These are phyloP conservation scores for Podarcis cretensis DNA, from an alignment of 2,113 vertebrate genomes.

Conservation along the genomic window DNA sequence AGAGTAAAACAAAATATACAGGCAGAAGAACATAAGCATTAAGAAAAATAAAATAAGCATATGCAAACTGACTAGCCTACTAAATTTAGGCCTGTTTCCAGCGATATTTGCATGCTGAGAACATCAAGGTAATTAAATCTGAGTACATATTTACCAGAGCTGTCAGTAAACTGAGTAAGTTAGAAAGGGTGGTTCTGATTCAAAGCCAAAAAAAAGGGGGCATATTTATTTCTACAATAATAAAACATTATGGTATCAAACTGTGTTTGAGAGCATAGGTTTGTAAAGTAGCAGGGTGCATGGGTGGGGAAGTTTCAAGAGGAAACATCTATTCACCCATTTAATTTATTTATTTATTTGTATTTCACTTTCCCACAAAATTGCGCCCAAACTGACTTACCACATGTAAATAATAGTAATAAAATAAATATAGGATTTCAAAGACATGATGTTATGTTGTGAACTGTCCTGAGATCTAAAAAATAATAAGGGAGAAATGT, in stretches of 20 bases:
- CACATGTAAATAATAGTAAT: no score
- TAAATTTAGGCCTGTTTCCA: background rate
- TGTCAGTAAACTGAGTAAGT: background rate
- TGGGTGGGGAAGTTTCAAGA: background rate
- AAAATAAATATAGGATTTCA: no score
- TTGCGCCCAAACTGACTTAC: no score
- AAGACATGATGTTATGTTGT: no score
- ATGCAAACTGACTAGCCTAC: background rate
- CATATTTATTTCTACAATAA: background rate
- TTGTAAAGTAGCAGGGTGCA: background rate
- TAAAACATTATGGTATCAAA: background rate
- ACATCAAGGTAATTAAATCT: slow-evolving; percentile 10
- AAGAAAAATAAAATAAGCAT: background rate
- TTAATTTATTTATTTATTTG: no score
- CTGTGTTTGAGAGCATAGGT: background rate
- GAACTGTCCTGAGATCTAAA: no score
- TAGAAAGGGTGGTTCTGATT: background rate
- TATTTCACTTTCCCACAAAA: no score
- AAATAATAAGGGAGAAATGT: no score
- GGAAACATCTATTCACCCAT: no score
- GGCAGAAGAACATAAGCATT: background rate
- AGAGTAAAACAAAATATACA: background rate
- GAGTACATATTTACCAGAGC: background rate
- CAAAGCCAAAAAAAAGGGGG: background rate
- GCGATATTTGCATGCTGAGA: background rate